Conservation (phyloP, 2,797 vertebrate genomes). For the Liparis tanakae region DNA sequence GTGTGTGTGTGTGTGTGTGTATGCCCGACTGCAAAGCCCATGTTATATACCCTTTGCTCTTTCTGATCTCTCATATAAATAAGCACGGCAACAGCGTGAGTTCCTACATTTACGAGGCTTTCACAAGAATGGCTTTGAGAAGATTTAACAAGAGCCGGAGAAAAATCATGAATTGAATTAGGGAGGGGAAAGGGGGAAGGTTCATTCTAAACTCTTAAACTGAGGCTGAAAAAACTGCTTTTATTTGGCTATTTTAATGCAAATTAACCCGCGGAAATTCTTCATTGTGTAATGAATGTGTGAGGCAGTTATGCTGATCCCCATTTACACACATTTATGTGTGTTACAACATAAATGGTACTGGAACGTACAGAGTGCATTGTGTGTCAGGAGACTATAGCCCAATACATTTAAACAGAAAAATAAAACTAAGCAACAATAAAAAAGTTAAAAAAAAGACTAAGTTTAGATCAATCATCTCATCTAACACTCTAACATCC, state of each 20-base stretch:
- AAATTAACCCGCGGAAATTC: slow-evolving; percentile 55
- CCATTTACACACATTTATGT: slow-evolving; percentile 32
- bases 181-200: slow-evolving; percentile 49
- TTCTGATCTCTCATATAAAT: slow-evolving; percentile 63
- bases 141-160: slow-evolving; percentile 41
- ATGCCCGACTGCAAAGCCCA: slow-evolving; percentile 33
- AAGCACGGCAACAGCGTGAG: slow-evolving; percentile 43
- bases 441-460: neutral
- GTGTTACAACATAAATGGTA: neutral
- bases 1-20: slow-evolving; percentile 22
- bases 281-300: slow-evolving; percentile 57
- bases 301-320: slow-evolving; percentile 36
- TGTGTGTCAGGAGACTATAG: slow-evolving; percentile 4
- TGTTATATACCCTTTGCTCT: slow-evolving; percentile 40
- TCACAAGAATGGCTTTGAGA: slow-evolving; percentile 52
- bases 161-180: slow-evolving; percentile 73
- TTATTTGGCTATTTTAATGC: slow-evolving; percentile 73
- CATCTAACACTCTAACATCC: neutral
- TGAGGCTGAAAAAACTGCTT: slow-evolving; percentile 61
- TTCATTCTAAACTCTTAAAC: slow-evolving; percentile 62
- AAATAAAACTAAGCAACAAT: neutral
- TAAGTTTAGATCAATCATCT: neutral
- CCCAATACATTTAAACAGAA: neutral
- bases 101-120: slow-evolving; percentile 64
- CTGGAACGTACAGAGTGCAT: neutral